Percentiles rank a stretch among this genome's conserved stretches.
Evolutionary conservation across 2,797 vertebrate genomes (phyloP).

Genomic region (Microcaecilia unicolor): DNA sequence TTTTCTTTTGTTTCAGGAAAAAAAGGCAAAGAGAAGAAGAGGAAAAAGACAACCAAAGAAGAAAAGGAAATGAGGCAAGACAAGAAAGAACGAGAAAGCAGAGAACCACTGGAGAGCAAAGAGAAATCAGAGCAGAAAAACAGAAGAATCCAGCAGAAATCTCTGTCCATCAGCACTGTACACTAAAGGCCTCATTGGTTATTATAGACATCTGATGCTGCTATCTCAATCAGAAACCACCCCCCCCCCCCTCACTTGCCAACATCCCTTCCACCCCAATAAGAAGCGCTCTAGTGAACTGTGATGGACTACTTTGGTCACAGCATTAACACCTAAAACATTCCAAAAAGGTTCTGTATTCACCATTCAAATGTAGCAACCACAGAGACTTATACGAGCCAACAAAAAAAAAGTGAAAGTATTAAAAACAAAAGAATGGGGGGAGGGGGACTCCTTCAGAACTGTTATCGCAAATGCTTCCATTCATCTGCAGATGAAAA

Average conservation of each 20-base stretch:
- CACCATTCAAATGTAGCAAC: conserved; percentile 47
- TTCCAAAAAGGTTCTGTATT: conserved; percentile 57
- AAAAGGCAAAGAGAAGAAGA: conserved; percentile 63
- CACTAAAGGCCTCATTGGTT: conserved; percentile 60
- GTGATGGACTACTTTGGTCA: conserved; percentile 40
- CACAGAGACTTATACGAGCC: conserved; percentile 46
- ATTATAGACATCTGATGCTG: conserved; percentile 72
- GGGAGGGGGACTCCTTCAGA: conserved; percentile 48
- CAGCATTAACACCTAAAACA: conserved; percentile 41
- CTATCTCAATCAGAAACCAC: conserved; percentile 66
- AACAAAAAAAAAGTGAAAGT: conserved; percentile 42
- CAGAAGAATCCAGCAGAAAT: conserved; percentile 64
- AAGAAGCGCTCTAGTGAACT: conserved; percentile 40
- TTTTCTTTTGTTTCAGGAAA: conserved; percentile 53
- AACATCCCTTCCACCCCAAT: too few species aligned
- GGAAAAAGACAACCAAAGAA: conserved; percentile 77
- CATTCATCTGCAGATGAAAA: conserved; percentile 55
- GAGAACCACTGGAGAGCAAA: conserved; percentile 70
- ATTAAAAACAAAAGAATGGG: conserved; percentile 19
- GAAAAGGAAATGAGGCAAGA: conserved; percentile 63
- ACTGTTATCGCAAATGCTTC: conserved; percentile 51
- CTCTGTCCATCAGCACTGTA: conserved; percentile 54
- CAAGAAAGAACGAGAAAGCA: conserved; percentile 61
- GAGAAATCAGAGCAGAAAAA: conserved; percentile 84
- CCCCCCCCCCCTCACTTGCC: neutral